Conservation (phyloP, 1,140 invertebrate species). For the Antheraea mylitta region DNA sequence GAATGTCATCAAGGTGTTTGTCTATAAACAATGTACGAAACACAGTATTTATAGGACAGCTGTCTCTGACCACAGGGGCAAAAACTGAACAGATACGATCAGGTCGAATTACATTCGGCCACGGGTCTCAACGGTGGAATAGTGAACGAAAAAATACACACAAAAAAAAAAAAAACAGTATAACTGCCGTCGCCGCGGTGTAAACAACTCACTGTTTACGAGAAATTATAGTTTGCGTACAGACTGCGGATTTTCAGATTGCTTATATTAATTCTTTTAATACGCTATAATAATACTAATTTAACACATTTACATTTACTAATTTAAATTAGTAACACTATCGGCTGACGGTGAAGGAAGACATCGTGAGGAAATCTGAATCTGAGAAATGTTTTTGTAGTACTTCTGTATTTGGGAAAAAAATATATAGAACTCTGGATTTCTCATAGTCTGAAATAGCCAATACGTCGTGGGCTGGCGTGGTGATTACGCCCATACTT, state of each 20-base stretch:
- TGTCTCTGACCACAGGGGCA: slow-evolving; percentile 71
- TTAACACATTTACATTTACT: too few relatives aligned
- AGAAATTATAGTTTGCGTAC: slow-evolving; percentile 35
- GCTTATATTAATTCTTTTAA: too few relatives aligned
- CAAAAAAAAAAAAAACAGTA: slow-evolving; percentile 44
- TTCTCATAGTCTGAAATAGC: too few relatives aligned
- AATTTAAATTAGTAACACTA: too few relatives aligned
- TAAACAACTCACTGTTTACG: slow-evolving; percentile 54
- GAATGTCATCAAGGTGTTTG: slow-evolving; percentile 30
- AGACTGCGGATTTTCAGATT: slow-evolving; percentile 20
- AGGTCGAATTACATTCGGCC: slow-evolving; percentile 70
- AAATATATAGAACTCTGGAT: too few relatives aligned
- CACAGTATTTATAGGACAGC: slow-evolving; percentile 60
- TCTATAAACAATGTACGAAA: slow-evolving; percentile 55
- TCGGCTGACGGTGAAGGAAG: too few relatives aligned
- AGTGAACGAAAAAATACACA: slow-evolving; percentile 53
- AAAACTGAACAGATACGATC: slow-evolving; percentile 72
- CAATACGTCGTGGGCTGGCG: too few relatives aligned
- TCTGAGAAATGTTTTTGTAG: too few relatives aligned
- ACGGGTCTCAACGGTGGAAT: slow-evolving; percentile 35
- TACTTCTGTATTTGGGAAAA: too few relatives aligned
- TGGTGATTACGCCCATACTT: too few relatives aligned
- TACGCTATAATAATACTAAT: too few relatives aligned
- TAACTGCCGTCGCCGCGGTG: slow-evolving; percentile 36
- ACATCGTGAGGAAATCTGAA: too few relatives aligned